A percentile compares a stretch with the other conserved stretches of the same genome.
These are phyloP conservation scores for Lysandra coridon DNA, from an alignment of 2,888 invertebrate species.

Conservation along the genomic window DNA sequence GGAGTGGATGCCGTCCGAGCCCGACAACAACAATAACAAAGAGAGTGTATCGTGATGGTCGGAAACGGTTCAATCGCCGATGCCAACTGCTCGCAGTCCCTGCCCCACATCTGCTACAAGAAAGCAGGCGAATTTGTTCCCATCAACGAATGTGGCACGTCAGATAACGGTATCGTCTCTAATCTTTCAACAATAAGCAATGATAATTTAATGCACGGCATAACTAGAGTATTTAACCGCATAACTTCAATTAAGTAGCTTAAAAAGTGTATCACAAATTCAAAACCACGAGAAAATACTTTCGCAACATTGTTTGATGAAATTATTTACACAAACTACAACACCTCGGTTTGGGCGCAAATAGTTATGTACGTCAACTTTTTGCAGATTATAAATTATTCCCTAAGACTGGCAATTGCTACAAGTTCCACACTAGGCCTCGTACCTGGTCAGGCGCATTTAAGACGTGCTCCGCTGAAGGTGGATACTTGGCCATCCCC, in stretches of 20 bases:
- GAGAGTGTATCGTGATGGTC: neutral
- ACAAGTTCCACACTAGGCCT: constrained; percentile 10
- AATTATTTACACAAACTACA: neutral
- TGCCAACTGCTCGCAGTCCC: neutral
- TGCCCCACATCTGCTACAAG: constrained; percentile 28
- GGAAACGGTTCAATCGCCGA: neutral
- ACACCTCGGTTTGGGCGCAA: neutral
- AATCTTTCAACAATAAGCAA: neutral
- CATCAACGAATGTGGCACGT: neutral
- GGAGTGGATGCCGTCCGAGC: constrained; percentile 7
- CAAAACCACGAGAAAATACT: too few relatives aligned
- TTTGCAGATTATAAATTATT: constrained; percentile 15
- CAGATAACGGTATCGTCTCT: neutral
- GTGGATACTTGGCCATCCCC: constrained; percentile 13
- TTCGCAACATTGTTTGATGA: too few relatives aligned
- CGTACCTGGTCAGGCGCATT: neutral
- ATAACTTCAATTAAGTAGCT: too few relatives aligned
- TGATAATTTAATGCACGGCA: neutral
- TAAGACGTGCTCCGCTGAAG: constrained; percentile 15
- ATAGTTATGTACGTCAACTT: neutral
- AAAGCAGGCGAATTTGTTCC: neutral
- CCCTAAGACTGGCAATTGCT: constrained; percentile 8
- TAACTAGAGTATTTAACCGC: neutral
- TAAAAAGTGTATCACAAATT: too few relatives aligned
- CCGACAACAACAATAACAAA: neutral